phyloP scores from a whole-genome alignment of 2,888 invertebrate species.

The Hemaris fuciformis region DNA sequence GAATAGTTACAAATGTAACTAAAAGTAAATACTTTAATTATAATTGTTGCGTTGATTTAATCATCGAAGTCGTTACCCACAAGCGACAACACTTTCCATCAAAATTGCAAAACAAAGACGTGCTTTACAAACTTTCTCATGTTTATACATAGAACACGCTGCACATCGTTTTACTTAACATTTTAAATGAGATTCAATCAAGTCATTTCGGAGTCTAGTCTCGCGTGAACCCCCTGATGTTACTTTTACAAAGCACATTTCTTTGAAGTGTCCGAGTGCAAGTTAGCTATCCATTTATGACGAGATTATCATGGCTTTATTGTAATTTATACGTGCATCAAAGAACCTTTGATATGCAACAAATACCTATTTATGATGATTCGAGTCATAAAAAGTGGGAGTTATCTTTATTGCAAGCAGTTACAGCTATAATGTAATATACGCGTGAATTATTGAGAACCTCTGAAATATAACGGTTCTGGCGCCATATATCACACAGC shows the following conservation, averaged over 20 bases:
- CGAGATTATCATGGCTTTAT: background rate
- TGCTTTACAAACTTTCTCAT: slow-evolving; percentile 9
- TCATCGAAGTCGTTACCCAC: background rate
- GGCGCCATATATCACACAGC: background rate
- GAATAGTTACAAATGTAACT: no score
- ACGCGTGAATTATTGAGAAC: background rate
- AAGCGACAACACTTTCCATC: background rate
- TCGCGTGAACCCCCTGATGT: background rate
- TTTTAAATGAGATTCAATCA: slow-evolving; percentile 1
- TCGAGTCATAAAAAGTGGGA: background rate
- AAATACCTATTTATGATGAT: slow-evolving; percentile 9
- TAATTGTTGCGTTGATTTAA: background rate
- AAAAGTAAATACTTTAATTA: background rate
- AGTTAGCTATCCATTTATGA: background rate
- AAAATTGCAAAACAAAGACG: slow-evolving; percentile 8
- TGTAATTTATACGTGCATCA: slow-evolving; percentile 6
- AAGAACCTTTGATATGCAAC: slow-evolving; percentile 7
- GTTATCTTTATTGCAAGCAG: background rate
- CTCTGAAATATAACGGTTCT: slow-evolving; percentile 4
- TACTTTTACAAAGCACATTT: background rate
- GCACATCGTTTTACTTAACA: slow-evolving; percentile 1
- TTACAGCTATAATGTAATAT: background rate
- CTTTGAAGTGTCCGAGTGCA: background rate
- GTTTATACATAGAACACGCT: background rate
- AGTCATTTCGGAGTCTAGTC: background rate